Percentiles rank a stretch among this genome's conserved stretches.
Evolutionary conservation across 2,797 vertebrate species (phyloP).

Genomic region (Lagocephalus sceleratus): DNA sequence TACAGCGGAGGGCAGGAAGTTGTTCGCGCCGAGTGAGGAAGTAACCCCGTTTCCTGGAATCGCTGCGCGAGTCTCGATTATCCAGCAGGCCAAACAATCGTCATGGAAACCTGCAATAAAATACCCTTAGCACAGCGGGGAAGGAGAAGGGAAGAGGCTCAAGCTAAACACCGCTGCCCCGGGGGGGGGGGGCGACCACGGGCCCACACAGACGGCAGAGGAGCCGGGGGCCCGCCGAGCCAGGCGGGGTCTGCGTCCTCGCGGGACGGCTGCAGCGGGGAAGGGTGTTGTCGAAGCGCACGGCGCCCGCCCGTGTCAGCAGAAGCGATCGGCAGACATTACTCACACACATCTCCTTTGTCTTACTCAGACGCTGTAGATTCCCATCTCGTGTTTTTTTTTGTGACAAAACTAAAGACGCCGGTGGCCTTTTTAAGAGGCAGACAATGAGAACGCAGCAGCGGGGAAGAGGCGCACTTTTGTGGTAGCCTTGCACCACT

Average conservation of each 20-base stretch:
- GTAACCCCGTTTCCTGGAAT: slow-evolving; percentile 81
- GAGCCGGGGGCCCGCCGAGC: slow-evolving; percentile 25
- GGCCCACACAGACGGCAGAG: slow-evolving; percentile 63
- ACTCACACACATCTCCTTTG: slow-evolving; percentile 4
- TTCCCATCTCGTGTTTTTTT: slow-evolving; percentile 15
- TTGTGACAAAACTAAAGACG: not conserved
- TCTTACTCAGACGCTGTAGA: not conserved
- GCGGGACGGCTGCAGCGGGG: slow-evolving; percentile 31
- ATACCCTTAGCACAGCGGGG: slow-evolving; percentile 65
- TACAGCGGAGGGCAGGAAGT: slow-evolving; percentile 77
- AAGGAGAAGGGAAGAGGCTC: slow-evolving; percentile 58
- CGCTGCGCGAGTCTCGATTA: slow-evolving; percentile 68
- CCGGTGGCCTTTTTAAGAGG: too few species aligned
- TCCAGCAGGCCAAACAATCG: slow-evolving; percentile 58
- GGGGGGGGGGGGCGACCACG: slow-evolving; percentile 57
- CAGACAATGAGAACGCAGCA: too few species aligned
- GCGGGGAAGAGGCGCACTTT: too few species aligned
- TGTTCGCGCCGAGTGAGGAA: slow-evolving; percentile 82
- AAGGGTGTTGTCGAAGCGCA: slow-evolving; percentile 30
- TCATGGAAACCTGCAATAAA: slow-evolving; percentile 72
- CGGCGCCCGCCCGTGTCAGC: slow-evolving; percentile 14
- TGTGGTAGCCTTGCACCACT: too few species aligned
- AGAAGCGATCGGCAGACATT: slow-evolving; percentile 17
- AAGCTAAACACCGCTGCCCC: slow-evolving; percentile 62
- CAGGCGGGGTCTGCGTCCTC: slow-evolving; percentile 10